Evolutionary conservation across 2,888 invertebrate species (phyloP).

Genomic region (Tillus elongatus): DNA sequence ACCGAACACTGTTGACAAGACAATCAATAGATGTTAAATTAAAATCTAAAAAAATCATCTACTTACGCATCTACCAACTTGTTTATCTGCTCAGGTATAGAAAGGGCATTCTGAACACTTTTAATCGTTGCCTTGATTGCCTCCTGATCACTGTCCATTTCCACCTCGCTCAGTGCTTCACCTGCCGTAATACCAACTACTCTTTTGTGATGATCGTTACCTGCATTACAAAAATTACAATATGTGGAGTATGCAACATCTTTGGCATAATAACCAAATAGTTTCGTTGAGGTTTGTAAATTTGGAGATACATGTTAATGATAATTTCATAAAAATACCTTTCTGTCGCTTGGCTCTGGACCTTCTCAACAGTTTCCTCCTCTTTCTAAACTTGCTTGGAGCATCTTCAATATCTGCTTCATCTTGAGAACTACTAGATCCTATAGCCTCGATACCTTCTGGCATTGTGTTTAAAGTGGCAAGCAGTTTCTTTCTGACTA

Average conservation of each 20-base stretch:
- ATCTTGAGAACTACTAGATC: slow-evolving; percentile 42
- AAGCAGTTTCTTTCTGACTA: slow-evolving; percentile 45
- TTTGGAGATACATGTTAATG: too few relatives aligned
- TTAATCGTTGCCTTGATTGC: slow-evolving; percentile 31
- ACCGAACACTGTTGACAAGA: too few relatives aligned
- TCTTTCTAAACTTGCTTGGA: slow-evolving; percentile 34
- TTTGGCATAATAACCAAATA: too few relatives aligned
- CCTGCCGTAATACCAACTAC: slow-evolving; percentile 31
- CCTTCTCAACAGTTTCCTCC: slow-evolving; percentile 54
- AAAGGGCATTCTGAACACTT: slow-evolving; percentile 29
- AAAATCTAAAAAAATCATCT: too few relatives aligned
- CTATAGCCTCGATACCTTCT: slow-evolving; percentile 45
- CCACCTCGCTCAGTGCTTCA: slow-evolving; percentile 36
- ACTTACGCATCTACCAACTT: slow-evolving; percentile 32
- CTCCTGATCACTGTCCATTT: slow-evolving; percentile 39
- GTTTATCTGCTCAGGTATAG: slow-evolving; percentile 35
- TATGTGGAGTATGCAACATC: too few relatives aligned
- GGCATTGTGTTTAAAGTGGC: slow-evolving; percentile 39
- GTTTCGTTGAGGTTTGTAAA: too few relatives aligned
- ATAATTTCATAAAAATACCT: slow-evolving; percentile 24
- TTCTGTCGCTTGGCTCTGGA: slow-evolving; percentile 49
- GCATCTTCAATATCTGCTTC: slow-evolving; percentile 46
- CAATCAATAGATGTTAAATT: too few relatives aligned
- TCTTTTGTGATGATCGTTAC: slow-evolving; percentile 23
- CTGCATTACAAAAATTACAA: too few relatives aligned